Base-by-base conservation (phyloP, 2,113 vertebrate species). In the Tetrax tetrax region DNA sequence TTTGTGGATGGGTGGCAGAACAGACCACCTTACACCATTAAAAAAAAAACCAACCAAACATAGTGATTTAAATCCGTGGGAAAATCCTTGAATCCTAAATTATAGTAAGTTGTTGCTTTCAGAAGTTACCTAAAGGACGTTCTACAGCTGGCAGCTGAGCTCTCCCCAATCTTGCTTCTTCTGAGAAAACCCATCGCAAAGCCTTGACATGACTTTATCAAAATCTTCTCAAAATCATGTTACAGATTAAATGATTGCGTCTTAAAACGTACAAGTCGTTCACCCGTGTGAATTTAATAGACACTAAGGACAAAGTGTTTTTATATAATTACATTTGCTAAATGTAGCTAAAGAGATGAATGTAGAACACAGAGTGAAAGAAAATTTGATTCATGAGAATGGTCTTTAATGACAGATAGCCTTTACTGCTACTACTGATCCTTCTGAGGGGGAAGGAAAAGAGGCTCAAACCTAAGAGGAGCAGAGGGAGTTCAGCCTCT, bases 281-380 rank as follows among this genome's bases (percentile, higher is more conserved):
- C 29, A 86, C 35, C 54, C 28, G 8, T 41, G 51, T 37, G 60
- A 87, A 66, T 90, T 23, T 81, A 38, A 90, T 18, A 33, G 70
- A 79, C 35, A 65, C 43, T 63, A 80, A 79, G 33, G 83, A 53
- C 31, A 77, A 76, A 93, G 66, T 29, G 47, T 64, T 89, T 87
- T 61, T 47, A 35, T 53, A 13, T 45, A 56, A 90, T 41, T 56
- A 66, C 29, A 50, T 60, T 57, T 83, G 50, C 65, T 78, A 53
- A 61, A 89, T 88, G 82, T 51, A 95, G 71, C 45, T 87, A 59
- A 87, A 31, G 79, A 65, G 82, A 70, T 15, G 91, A 94, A 87
- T 17, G 27, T 41, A 83, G 51, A 78, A 72, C 33, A n/a, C 7
- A 63, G 61, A n/a, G 12, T 21, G 71, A 87, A 90, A 78, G 43